These are phyloP conservation scores for Caenorhabditis briggsae DNA, from an alignment of 1,140 invertebrate genomes.

Conservation along the genomic window DNA sequence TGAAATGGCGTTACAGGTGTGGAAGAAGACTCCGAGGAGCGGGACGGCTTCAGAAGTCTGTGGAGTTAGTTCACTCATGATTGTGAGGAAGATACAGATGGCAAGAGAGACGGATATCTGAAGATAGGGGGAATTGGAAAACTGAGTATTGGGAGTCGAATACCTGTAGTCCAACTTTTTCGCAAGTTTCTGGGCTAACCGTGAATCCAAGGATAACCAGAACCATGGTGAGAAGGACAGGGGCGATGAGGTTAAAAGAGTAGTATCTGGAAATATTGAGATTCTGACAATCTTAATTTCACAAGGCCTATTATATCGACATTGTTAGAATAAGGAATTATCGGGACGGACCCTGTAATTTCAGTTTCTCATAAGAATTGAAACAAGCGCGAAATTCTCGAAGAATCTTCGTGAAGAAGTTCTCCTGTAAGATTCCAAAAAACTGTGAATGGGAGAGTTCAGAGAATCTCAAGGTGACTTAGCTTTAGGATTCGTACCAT, in stretches of 20 bases:
- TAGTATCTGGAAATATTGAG: constrained; percentile 83
- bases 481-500: too few relatives aligned
- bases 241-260: constrained; percentile 99
- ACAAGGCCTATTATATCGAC: too few relatives aligned
- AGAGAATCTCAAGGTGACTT: too few relatives aligned
- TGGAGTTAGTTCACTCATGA: constrained; percentile 85
- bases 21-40: constrained; percentile 85
- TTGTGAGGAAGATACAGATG: constrained; percentile 78
- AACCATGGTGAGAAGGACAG: constrained; percentile 96
- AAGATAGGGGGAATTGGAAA: neutral
- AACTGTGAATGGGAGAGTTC: too few relatives aligned
- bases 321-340: too few relatives aligned
- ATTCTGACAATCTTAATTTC: too few relatives aligned
- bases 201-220: constrained; percentile 98
- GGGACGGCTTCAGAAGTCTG: constrained; percentile 96
- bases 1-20: constrained; percentile 71
- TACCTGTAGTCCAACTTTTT: constrained; percentile 89
- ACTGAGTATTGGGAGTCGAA: neutral
- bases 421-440: too few relatives aligned
- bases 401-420: too few relatives aligned
- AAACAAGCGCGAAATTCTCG: too few relatives aligned
- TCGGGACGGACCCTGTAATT: too few relatives aligned
- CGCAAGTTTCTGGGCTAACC: constrained; percentile 88
- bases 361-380: too few relatives aligned
- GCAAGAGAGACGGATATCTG: constrained; percentile 81